Conservation (phyloP, 2,797 vertebrate genomes). For the Sebastes vulpes region DNA sequence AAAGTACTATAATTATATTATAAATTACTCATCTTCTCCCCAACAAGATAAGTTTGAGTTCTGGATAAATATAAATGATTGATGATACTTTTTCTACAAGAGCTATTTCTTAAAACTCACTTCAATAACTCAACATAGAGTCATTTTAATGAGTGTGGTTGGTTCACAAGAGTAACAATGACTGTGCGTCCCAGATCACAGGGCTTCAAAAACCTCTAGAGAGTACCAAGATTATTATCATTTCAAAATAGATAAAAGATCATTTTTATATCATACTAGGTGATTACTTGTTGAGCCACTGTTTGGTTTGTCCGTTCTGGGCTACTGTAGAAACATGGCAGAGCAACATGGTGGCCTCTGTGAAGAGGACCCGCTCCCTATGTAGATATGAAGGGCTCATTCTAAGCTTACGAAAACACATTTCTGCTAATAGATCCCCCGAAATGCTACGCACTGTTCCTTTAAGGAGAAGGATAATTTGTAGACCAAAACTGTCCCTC, state of each 20-base stretch:
- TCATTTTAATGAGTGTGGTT: neutral
- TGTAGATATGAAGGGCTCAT: neutral
- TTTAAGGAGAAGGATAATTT: neutral
- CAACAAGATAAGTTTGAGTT: neutral
- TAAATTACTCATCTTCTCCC: slow-evolving; percentile 21
- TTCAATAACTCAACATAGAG: too few species aligned
- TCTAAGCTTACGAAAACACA: neutral
- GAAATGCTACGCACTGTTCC: neutral
- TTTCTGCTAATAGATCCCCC: neutral
- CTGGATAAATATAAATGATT: neutral
- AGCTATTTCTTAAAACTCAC: neutral
- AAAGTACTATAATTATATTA: slow-evolving; percentile 15
- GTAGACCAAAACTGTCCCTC: neutral
- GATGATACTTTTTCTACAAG: neutral
- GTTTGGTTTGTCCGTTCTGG: too few species aligned
- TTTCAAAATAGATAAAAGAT: neutral
- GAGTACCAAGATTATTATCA: neutral
- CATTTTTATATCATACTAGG: neutral
- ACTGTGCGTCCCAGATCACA: neutral
- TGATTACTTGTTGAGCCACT: neutral
- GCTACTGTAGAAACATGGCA: too few species aligned
- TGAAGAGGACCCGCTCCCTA: too few species aligned
- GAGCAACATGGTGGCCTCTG: too few species aligned
- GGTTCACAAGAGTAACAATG: neutral
- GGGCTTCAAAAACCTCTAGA: neutral